Evolutionary conservation across 1,140 invertebrate genomes (phyloP), one percentile per base, ranked within the genome.

Genomic region (Sarcophaga peregrina): DNA sequence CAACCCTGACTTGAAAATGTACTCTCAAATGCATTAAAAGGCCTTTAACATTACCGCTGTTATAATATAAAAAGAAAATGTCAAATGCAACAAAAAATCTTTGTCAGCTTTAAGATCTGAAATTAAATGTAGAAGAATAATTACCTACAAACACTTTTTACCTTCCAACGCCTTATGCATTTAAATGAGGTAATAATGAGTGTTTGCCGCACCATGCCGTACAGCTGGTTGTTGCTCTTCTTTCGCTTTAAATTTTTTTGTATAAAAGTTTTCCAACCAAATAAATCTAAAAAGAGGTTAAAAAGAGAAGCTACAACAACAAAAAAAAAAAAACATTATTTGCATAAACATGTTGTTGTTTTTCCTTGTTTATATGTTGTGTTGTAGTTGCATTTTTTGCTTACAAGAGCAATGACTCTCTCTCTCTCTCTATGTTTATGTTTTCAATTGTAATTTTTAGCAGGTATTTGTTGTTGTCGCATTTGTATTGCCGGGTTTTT

Each of bases 311-410:
- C 7, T n/a, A n/a, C 54, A 58, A 15, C 7, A 58, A 58, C 13
- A n/a, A 13, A n/a, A 58, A n/a, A 58, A 58, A 58, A 11, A 58
- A 58, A 58, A 58, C 54, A 15, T 58, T 68, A 68, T 68, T 68
- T 68, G 62, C 62, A 68, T 68, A 68, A 68, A 68, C 62, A 68
- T 68, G 62, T 68, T 68, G 62, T 62, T 62, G 54, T 62, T n/a
- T 15, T 62, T 62, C 15, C 15, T 37, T 37, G 54, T 62, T 62
- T 62, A 15, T 62, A 15, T 68, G 20, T 20, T 68, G 6, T 50
- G 11, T 50, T 68, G 17, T 20, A 10, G 13, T 68, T 25, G n/a
- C 17, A 68, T 20, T 68, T 68, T 9, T 20, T 20, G 17, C 20
- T 20, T 68, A 68, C 20, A 8, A 68, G 62, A 20, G 62, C 62